Conservation (phyloP, 2,797 vertebrate genomes). For the Cichlasoma orientale region DNA sequence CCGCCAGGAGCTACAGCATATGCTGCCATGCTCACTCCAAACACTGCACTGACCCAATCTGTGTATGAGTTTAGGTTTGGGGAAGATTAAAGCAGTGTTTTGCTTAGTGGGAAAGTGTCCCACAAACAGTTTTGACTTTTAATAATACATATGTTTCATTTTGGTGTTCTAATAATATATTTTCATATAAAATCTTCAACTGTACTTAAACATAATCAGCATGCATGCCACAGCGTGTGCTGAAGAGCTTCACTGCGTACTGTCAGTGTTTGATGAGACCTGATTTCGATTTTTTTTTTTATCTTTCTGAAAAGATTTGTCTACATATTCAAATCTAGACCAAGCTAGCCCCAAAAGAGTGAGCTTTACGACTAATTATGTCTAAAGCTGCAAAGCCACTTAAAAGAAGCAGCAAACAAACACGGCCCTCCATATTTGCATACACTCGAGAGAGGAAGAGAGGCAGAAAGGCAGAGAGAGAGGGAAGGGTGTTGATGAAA, state of each 20-base stretch:
- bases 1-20: background rate
- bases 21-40: constrained; percentile 28
- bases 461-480: background rate
- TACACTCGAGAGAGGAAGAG: constrained; percentile 8
- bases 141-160: constrained; percentile 24
- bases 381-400: constrained; percentile 34
- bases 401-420: constrained; percentile 47
- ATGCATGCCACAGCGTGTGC: background rate
- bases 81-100: constrained; percentile 55
- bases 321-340: constrained; percentile 16
- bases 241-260: background rate
- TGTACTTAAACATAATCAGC: constrained; percentile 1
- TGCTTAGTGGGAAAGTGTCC: constrained; percentile 33
- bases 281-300: background rate
- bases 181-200: constrained; percentile 7
- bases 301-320: constrained; percentile 18
- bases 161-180: constrained; percentile 7
- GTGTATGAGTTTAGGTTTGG: constrained; percentile 27
- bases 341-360: constrained; percentile 16
- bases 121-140: constrained; percentile 39
- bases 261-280: constrained; percentile 4
- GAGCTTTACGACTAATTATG: constrained; percentile 46
- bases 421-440: constrained; percentile 16
- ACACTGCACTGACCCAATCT: constrained; percentile 43
- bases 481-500: constrained; percentile 24